A percentile compares a stretch with the other conserved stretches of the same genome.
phyloP scores from a whole-genome alignment of 2,113 vertebrate genomes.

The Gnathonemus echidnorhynchus region DNA sequence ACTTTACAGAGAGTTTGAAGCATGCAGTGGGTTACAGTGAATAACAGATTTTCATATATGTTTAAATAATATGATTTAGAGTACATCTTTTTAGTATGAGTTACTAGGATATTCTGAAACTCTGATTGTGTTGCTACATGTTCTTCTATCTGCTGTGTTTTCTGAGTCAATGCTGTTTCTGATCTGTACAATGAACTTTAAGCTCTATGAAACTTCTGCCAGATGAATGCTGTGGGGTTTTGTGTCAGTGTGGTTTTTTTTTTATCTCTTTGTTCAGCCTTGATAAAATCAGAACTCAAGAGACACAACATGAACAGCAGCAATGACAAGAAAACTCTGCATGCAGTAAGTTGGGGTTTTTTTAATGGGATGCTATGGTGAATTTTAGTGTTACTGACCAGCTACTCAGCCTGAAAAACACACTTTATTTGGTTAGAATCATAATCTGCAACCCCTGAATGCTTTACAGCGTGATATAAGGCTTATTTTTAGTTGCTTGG shows the following conservation, averaged over 20 bases:
- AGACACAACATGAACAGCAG: conserved; percentile 78
- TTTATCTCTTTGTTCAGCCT: conserved; percentile 54
- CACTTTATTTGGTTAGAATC: not conserved
- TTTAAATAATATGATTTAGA: not conserved
- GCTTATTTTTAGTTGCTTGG: not conserved
- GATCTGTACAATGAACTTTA: not conserved
- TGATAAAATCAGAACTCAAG: conserved; percentile 89
- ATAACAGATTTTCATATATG: not conserved
- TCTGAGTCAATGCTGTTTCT: not conserved
- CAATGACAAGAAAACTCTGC: conserved; percentile 44
- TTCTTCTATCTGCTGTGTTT: not conserved
- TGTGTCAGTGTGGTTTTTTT: not conserved
- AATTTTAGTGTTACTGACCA: not conserved
- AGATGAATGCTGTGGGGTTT: not conserved
- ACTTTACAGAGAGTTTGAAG: not conserved
- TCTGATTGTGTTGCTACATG: not conserved
- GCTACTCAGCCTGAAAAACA: not conserved
- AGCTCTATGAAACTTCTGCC: not conserved
- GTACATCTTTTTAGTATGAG: not conserved
- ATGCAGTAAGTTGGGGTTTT: conserved; percentile 61
- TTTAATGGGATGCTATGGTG: not conserved
- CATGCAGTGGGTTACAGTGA: not conserved
- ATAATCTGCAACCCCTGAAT: not conserved
- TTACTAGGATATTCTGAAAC: not conserved
- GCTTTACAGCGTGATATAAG: not conserved